These are phyloP conservation scores for Trigoniulus corallinus DNA, from an alignment of 1,140 invertebrate genomes.

Conservation along the genomic window DNA sequence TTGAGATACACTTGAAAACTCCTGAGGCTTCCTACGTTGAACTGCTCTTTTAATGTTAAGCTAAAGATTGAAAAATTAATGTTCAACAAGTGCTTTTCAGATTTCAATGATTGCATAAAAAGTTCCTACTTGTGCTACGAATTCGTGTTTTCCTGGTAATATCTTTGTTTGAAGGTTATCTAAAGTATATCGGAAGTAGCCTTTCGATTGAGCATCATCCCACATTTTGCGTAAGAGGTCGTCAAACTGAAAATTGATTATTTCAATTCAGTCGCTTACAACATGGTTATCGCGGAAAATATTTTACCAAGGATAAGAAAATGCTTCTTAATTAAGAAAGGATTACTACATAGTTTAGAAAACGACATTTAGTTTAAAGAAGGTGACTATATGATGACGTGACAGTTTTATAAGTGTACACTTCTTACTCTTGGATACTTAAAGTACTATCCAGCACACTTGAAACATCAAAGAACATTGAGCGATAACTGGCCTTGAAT, in stretches of 20 bases:
- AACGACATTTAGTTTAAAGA: too few species aligned
- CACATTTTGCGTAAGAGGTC: conserved; percentile 11
- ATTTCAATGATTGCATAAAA: neutral
- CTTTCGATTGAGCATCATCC: conserved; percentile 11
- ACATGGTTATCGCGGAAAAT: too few species aligned
- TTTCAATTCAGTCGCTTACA: too few species aligned
- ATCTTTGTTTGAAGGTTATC: conserved; percentile 15
- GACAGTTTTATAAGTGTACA: too few species aligned
- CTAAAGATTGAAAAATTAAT: neutral
- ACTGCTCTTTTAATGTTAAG: conserved; percentile 41
- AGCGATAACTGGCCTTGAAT: too few species aligned
- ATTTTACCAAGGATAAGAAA: too few species aligned
- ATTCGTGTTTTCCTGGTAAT: conserved; percentile 14
- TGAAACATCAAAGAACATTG: too few species aligned
- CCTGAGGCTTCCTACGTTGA: conserved; percentile 40
- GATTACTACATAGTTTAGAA: too few species aligned
- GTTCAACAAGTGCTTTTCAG: neutral
- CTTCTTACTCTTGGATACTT: too few species aligned
- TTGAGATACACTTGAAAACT: conserved; percentile 35
- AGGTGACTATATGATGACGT: too few species aligned
- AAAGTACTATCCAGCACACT: too few species aligned
- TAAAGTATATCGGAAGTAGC: conserved; percentile 16
- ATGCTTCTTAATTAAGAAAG: too few species aligned
- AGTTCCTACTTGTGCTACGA: conserved; percentile 25
- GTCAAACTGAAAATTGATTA: conserved; percentile 16